Base-by-base conservation (phyloP, 2,113 vertebrate genomes). In the Azemiops feae region DNA sequence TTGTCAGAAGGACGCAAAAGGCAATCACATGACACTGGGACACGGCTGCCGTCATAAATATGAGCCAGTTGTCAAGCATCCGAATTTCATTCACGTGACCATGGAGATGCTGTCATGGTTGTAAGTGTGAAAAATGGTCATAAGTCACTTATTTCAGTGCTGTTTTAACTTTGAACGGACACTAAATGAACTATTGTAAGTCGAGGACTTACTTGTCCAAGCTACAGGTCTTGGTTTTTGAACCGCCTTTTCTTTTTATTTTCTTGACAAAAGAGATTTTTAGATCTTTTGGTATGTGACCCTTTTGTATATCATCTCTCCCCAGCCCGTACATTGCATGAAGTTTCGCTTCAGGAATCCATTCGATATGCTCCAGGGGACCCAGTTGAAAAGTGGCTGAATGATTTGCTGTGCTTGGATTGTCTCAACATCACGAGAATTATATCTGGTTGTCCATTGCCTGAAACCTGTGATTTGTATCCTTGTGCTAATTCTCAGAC, bases 401-500 rank as follows among this genome's bases (percentile, higher is more conserved):
- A 99, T 0, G 99, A 99, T n/a, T 95, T 99, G 92, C 97, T 99
- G 34, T 99, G 99, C 95, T 94, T 99, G 94, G 99, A 99, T 96
- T 99, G 99, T 93, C 98, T 99, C 95, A 99, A 89, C 96, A 98
- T 99, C 88, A 98, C 98, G 88, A 98, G 99, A 74, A 98, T 99
- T 53, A 97, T 99, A 92, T 99, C 99, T 0, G 99, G 99, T 94
- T 99, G 99, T 97, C 99, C 99, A 0, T 95, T 99, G n/a, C 99
- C 99, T 0, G 98, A 99, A 95, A 97, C 97, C 14, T 99, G 99
- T 64, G 98, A 99, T 91, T 97, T 99, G 99, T 99, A 99, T 99
- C 99, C 98, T 98, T 34, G 0, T 81, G 39, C 10, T 52, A 27
- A 39, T 43, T 22, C n/a, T 86, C 50, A 64, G 23, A 12, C 55